Conservation (phyloP, 2,797 vertebrate species). For the Ambastaia sidthimunki region DNA sequence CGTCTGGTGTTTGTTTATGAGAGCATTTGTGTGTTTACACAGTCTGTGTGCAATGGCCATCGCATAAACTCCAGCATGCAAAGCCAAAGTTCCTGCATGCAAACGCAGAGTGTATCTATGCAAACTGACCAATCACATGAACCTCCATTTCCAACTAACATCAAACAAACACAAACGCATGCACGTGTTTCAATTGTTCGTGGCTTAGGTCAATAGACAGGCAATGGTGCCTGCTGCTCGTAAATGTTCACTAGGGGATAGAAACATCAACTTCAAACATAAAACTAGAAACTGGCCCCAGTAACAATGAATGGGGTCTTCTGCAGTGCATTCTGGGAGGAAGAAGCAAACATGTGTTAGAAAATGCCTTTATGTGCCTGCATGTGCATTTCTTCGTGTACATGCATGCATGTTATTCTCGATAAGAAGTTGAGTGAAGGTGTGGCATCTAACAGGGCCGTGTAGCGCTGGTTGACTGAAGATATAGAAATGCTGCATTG, state of each 20-base stretch:
- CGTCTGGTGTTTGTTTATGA: slow-evolving; percentile 16
- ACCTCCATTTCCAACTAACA: background rate
- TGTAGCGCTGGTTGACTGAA: slow-evolving; percentile 20
- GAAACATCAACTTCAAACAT: slow-evolving; percentile 25
- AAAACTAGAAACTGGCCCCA: slow-evolving; percentile 37
- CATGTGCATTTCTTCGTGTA: slow-evolving; percentile 24
- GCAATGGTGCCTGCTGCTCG: background rate
- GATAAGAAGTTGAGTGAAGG: slow-evolving; percentile 24
- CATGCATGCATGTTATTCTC: slow-evolving; percentile 12
- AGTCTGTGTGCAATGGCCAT: slow-evolving; percentile 16
- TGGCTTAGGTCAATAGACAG: background rate
- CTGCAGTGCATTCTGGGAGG: slow-evolving; percentile 21
- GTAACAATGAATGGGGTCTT: slow-evolving; percentile 54
- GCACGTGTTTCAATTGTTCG: background rate
- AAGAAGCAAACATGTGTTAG: slow-evolving; percentile 38
- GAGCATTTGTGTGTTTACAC: slow-evolving; percentile 12
- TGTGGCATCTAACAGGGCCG: slow-evolving; percentile 4
- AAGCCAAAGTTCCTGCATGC: slow-evolving; percentile 40
- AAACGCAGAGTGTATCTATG: slow-evolving; percentile 43
- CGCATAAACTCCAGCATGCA: slow-evolving; percentile 47
- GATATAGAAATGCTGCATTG: slow-evolving; percentile 30
- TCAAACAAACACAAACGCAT: slow-evolving; percentile 31
- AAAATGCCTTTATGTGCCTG: slow-evolving; percentile 3
- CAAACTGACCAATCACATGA: slow-evolving; percentile 28
- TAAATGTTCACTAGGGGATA: slow-evolving; percentile 17